Evolutionary conservation across 1,140 invertebrate species (phyloP).

Genomic region (Onthophagus taurus): DNA sequence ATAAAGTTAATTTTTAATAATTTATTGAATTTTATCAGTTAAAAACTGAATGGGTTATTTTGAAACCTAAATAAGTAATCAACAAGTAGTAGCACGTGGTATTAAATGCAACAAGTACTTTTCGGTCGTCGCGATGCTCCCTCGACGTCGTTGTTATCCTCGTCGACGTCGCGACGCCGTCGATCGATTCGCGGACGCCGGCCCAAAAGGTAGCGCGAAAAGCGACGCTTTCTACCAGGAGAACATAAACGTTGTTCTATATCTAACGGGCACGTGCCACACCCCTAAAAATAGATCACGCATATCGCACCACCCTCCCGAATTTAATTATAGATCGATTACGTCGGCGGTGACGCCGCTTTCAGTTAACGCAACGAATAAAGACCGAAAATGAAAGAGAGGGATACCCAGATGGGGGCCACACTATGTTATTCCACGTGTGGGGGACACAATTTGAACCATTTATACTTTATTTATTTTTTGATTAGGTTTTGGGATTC

Average conservation of each 20-base stretch:
- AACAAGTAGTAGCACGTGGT: no score
- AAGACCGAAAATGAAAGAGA: not conserved
- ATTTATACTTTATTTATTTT: not conserved
- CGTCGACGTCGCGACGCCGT: conserved; percentile 11
- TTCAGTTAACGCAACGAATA: no score
- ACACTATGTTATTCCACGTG: not conserved
- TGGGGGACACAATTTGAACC: not conserved
- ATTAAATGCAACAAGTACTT: no score
- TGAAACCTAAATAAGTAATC: no score
- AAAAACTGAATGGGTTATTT: no score
- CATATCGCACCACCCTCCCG: conserved; percentile 10
- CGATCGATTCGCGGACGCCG: conserved; percentile 12
- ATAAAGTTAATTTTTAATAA: no score
- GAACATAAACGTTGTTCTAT: conserved; percentile 14
- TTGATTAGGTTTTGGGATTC: conserved; percentile 45
- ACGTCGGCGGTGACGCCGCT: not conserved
- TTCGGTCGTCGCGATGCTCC: not conserved
- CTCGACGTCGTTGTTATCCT: conserved; percentile 1
- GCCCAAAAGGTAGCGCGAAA: conserved; percentile 21
- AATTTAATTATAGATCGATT: conserved; percentile 16
- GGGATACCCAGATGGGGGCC: no score
- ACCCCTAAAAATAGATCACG: conserved; percentile 23
- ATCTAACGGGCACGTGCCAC: conserved; percentile 12
- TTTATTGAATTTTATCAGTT: no score
- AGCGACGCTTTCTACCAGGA: conserved; percentile 26